Conservation (phyloP, 1,140 invertebrate species). For the Caerostris darwini region DNA sequence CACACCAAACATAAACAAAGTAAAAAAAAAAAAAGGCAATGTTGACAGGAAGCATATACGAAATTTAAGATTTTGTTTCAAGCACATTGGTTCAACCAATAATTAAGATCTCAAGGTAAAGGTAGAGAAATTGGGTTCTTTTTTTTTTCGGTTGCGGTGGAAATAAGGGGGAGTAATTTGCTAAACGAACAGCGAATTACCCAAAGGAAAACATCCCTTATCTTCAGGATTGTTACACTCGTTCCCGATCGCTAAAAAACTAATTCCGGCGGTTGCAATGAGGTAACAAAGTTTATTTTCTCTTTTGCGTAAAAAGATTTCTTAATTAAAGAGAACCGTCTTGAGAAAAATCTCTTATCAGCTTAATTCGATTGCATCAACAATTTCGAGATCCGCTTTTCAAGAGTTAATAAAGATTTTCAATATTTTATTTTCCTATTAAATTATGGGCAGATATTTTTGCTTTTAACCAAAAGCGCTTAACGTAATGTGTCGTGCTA, state of each 20-base stretch:
- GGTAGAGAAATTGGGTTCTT: not conserved
- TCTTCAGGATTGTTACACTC: conserved; percentile 42
- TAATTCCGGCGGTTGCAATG: conserved; percentile 17
- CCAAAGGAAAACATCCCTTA: conserved; percentile 43
- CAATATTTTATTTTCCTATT: not conserved
- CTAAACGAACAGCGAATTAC: conserved; percentile 47
- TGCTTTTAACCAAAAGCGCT: not conserved
- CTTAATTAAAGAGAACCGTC: conserved; percentile 38
- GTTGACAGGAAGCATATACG: no score
- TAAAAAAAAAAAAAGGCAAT: no score
- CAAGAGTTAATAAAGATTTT: conserved; percentile 19
- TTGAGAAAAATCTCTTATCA: conserved; percentile 28
- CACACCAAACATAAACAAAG: no score
- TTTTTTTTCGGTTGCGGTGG: not conserved
- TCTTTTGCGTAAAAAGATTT: conserved; percentile 39
- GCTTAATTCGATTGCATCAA: conserved; percentile 19
- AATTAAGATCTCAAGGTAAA: not conserved
- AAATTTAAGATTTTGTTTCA: not conserved
- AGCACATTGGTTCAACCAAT: not conserved
- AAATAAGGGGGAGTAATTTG: conserved; percentile 28
- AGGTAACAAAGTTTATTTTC: conserved; percentile 37
- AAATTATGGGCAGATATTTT: not conserved
- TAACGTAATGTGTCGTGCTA: not conserved
- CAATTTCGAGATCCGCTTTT: not conserved
- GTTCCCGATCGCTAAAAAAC: conserved; percentile 16